phyloP scores from a whole-genome alignment of 2,113 vertebrate genomes.

The Heteronetta atricapilla region DNA sequence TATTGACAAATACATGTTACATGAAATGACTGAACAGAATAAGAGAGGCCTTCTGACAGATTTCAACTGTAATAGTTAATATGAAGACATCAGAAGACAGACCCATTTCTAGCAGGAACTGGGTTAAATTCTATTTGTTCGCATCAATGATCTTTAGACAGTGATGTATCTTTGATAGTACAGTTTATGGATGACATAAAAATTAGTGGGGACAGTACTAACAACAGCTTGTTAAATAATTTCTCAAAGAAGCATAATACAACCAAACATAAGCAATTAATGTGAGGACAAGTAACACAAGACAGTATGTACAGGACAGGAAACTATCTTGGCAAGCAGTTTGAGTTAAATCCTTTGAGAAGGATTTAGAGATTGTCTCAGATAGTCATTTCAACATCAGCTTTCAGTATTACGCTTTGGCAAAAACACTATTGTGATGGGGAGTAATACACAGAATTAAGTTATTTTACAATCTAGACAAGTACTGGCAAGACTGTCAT shows the following conservation, averaged over 20 bases:
- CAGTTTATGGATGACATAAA: not conserved
- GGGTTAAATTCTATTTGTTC: not conserved
- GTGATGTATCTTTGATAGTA: not conserved
- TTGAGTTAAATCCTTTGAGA: slow-evolving; percentile 11
- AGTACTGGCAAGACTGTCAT: not conserved
- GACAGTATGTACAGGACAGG: not conserved
- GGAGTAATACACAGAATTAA: not conserved
- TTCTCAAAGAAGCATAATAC: not conserved
- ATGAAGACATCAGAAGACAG: not conserved
- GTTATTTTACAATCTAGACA: slow-evolving; percentile 1
- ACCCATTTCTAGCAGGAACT: not conserved
- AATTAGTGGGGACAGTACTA: not conserved
- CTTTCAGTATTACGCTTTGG: not conserved
- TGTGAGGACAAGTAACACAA: not conserved
- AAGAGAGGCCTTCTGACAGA: not conserved
- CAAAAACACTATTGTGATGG: not conserved
- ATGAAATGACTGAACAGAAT: not conserved
- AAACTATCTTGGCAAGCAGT: not conserved
- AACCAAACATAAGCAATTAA: not conserved
- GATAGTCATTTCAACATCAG: slow-evolving; percentile 20
- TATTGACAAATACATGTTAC: not conserved
- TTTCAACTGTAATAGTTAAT: not conserved
- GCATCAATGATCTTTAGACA: not conserved
- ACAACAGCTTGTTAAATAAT: not conserved
- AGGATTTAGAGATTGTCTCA: slow-evolving; percentile 12